These are phyloP conservation scores for Suncus etruscus DNA, from an alignment of 2,113 vertebrate species.

Conservation along the genomic window DNA sequence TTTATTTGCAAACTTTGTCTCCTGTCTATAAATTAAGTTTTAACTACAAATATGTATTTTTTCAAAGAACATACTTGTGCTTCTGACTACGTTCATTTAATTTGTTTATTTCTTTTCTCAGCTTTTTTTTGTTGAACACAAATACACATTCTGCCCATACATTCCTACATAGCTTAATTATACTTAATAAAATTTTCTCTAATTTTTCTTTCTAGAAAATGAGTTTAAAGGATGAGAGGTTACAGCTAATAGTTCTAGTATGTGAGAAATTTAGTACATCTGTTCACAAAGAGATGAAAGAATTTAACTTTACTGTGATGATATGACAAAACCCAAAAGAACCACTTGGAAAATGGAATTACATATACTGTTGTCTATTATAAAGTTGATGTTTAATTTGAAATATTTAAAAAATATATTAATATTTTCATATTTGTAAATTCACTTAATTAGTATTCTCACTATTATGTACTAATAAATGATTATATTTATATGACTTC, in stretches of 20 bases:
- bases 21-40: not conserved
- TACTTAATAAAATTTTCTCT: slow-evolving; percentile 44
- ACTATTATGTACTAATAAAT: slow-evolving; percentile 57
- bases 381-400: slow-evolving; percentile 20
- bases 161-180: not conserved
- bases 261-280: slow-evolving; percentile 29
- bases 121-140: slow-evolving; percentile 14
- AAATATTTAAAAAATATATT: slow-evolving; percentile 60
- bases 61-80: not conserved
- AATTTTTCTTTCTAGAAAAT: not conserved
- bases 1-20: slow-evolving; percentile 24
- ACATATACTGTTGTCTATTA: slow-evolving; percentile 29
- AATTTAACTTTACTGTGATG: slow-evolving; percentile 15
- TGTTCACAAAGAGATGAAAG: slow-evolving; percentile 26
- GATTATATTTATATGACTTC: slow-evolving; percentile 44
- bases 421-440: slow-evolving; percentile 30
- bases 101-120: slow-evolving; percentile 28
- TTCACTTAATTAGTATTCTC: slow-evolving; percentile 66
- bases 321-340: slow-evolving; percentile 36
- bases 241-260: not conserved
- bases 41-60: not conserved
- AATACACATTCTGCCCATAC: not conserved
- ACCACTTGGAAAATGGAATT: slow-evolving; percentile 73
- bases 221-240: not conserved
- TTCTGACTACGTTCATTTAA: not conserved